Evolutionary conservation across 2,888 invertebrate species (phyloP).

Genomic region (Thymelicus sylvestris): DNA sequence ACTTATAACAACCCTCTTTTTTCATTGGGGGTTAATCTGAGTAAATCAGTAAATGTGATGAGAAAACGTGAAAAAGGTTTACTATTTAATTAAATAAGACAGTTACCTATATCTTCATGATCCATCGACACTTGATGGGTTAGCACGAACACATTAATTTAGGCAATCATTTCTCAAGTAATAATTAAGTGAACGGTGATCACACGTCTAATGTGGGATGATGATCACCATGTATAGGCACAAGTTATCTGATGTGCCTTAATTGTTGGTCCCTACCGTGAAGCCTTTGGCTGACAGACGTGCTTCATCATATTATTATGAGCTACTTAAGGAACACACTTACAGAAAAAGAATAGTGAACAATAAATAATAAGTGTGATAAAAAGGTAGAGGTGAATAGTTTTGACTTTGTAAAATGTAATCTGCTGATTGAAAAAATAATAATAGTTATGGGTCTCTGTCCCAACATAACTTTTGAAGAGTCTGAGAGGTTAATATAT

Average conservation of each 20-base stretch:
- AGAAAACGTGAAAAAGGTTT: not conserved
- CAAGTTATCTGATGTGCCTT: slow-evolving; percentile 53
- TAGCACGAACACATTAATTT: slow-evolving; percentile 71
- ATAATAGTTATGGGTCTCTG: too few relatives aligned
- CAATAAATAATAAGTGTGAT: too few relatives aligned
- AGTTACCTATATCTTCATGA: slow-evolving; percentile 27
- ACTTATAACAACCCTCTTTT: too few relatives aligned
- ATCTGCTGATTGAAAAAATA: too few relatives aligned
- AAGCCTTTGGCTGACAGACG: slow-evolving; percentile 21
- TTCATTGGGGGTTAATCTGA: too few relatives aligned
- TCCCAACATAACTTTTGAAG: too few relatives aligned
- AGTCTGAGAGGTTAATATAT: too few relatives aligned
- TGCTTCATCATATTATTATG: slow-evolving; percentile 16
- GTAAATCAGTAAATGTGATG: not conserved
- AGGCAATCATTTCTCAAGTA: slow-evolving; percentile 55
- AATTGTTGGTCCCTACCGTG: slow-evolving; percentile 52
- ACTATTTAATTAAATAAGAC: slow-evolving; percentile 33
- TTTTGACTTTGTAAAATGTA: too few relatives aligned
- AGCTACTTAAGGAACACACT: slow-evolving; percentile 18
- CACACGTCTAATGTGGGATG: slow-evolving; percentile 62
- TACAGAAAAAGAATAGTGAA: not conserved
- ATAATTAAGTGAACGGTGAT: slow-evolving; percentile 57
- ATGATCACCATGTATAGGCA: slow-evolving; percentile 48
- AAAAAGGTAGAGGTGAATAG: too few relatives aligned
- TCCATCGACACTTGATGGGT: slow-evolving; percentile 16